Evolutionary conservation across 2,113 vertebrate genomes (phyloP).

Genomic region (Apodemus sylvaticus): DNA sequence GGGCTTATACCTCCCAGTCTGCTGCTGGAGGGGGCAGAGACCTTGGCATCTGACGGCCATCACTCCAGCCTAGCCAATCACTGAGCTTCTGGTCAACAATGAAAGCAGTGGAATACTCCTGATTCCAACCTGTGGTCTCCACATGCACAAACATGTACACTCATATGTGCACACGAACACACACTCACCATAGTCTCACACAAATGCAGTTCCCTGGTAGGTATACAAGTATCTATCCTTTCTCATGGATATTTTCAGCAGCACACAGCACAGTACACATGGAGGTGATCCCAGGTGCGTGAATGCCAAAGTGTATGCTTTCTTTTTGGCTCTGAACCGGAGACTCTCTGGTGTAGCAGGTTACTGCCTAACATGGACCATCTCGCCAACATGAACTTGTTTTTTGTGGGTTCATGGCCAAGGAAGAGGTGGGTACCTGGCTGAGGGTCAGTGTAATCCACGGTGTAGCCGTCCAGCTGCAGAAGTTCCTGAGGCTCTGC

Average conservation of each 20-base stretch:
- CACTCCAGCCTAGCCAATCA: neutral
- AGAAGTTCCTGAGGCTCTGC: slow-evolving; percentile 98
- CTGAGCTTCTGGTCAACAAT: neutral
- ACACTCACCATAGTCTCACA: neutral
- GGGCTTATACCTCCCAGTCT: neutral
- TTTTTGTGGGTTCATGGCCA: neutral
- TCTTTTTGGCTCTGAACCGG: neutral
- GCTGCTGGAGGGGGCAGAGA: neutral
- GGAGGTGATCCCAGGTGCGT: neutral
- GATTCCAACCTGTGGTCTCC: neutral
- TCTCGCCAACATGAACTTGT: fast-evolving
- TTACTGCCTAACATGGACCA: too few species aligned
- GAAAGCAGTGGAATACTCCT: neutral
- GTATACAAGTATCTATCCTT: neutral
- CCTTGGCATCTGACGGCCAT: too few species aligned
- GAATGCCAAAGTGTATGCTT: neutral
- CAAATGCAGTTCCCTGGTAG: neutral
- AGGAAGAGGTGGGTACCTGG: slow-evolving; percentile 87
- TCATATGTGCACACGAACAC: neutral
- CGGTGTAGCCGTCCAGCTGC: slow-evolving; percentile 98
- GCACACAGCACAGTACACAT: neutral
- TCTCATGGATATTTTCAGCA: neutral
- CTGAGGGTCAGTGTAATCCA: slow-evolving; percentile 99
- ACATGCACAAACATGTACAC: neutral
- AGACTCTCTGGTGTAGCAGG: neutral